phyloP scores from a whole-genome alignment of 2,888 invertebrate genomes.

The Caenorhabditis drosophilae region DNA sequence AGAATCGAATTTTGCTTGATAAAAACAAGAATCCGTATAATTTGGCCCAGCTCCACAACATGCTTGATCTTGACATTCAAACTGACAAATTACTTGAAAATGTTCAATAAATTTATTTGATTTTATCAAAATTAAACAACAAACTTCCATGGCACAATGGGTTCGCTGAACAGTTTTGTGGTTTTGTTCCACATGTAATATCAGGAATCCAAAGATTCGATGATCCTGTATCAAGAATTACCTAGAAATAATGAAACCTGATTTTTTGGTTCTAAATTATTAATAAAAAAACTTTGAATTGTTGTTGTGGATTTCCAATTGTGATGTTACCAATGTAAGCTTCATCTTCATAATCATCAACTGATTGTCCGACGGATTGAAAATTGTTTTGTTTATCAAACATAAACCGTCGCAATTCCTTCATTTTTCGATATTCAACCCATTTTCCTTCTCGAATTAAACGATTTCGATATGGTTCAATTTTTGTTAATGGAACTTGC shows the following conservation, averaged over 20 bases:
- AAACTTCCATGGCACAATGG: conserved; percentile 39
- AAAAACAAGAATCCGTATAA: conserved; percentile 48
- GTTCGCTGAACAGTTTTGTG: conserved; percentile 24
- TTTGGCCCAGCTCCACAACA: conserved; percentile 48
- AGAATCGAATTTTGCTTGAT: conserved; percentile 48
- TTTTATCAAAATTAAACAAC: not conserved
- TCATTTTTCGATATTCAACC: conserved; percentile 27
- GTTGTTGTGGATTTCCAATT: conserved; percentile 73
- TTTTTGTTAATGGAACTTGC: conserved; percentile 39
- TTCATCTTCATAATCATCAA: conserved; percentile 50
- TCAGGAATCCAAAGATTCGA: conserved; percentile 58
- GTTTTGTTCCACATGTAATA: conserved; percentile 41
- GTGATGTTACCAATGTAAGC: conserved; percentile 72
- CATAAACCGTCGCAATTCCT: conserved; percentile 27
- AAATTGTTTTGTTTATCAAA: conserved; percentile 8
- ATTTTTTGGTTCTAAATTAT: not conserved
- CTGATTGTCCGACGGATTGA: conserved; percentile 21
- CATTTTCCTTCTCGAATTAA: conserved; percentile 40
- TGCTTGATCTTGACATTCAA: conserved; percentile 45
- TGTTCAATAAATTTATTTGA: not conserved
- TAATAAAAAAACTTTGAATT: conserved; percentile 36
- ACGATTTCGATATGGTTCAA: conserved; percentile 34
- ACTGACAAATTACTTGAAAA: conserved; percentile 24
- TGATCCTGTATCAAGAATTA: conserved; percentile 50
- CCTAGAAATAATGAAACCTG: conserved; percentile 5